Conservation (phyloP, 37 sponge, comb jelly and placozoan species). For the Corticium candelabrum region DNA sequence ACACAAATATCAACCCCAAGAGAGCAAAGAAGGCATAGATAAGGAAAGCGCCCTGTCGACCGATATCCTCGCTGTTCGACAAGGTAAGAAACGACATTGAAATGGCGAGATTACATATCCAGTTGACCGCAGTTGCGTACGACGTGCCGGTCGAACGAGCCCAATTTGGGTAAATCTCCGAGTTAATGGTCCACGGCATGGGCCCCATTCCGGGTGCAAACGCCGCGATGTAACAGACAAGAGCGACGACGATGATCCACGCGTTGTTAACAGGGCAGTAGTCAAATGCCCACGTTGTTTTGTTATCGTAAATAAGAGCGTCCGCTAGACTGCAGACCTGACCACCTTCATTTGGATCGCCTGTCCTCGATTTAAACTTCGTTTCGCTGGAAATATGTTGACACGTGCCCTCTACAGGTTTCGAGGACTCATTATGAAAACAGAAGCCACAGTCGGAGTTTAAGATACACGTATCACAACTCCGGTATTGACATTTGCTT, state of each 20-base stretch:
- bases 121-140: constrained; percentile 69
- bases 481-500: constrained; percentile 23
- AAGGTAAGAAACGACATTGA: constrained; percentile 78
- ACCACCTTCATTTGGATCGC: too few species aligned
- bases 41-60: constrained; percentile 54
- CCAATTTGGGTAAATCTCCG: constrained; percentile 98
- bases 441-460: constrained; percentile 74
- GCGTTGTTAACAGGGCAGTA: constrained; percentile 27
- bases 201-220: constrained; percentile 96
- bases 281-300: constrained; percentile 13
- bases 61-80: constrained; percentile 18
- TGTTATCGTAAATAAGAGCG: background rate
- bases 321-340: background rate
- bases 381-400: background rate
- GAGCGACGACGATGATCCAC: constrained; percentile 44
- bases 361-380: too few species aligned
- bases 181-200: constrained; percentile 87
- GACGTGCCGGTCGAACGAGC: constrained; percentile 63
- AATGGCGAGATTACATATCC: constrained; percentile 71
- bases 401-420: background rate
- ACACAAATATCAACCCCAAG: constrained; percentile 53
- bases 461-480: constrained; percentile 64
- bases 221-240: constrained; percentile 75
- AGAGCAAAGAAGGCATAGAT: constrained; percentile 52
- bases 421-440: background rate